Evolutionary conservation across 2,888 invertebrate species (phyloP), one percentile per base, ranked within the genome.

Genomic region (Perithous albicinctus): DNA sequence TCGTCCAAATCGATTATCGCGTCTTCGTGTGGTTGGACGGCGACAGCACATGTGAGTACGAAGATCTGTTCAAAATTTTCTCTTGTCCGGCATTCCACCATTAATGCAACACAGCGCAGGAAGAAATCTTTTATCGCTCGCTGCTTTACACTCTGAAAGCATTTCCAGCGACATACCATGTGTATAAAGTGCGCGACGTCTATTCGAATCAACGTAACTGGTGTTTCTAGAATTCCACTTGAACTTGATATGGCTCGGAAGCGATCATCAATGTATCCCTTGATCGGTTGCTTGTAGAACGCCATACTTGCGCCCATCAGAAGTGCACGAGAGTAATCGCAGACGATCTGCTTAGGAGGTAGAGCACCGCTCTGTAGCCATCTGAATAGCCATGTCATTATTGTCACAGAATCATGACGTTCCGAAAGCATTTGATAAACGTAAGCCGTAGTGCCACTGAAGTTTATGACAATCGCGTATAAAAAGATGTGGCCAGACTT

Each of bases 371-470:
- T 2, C 5, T 29, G 29, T 4, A 29, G 5, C 29, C 29, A 29
- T 29, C 29, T 2, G 29, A 29, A 29, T 4, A 29, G 29, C 74
- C 85, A 81, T 8, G 85, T 81, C 1, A 85, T 48, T 15, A 83
- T 77, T 46, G 80, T 56, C 15, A 77, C 78, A 10, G 80, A 51
- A 12, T 80, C 80, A 15, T 83, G 83, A 29, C 29, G 66, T 59
- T 80, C 78, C 8, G 83, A 69, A 6, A 85, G 54, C 78, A 86
- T 82, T 51, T 84, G 80, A 46, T 64, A 70, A 5, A 86, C 67
- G 29, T 82, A 61, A 18, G 64, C 23, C 4, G 75, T 83, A 10
- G 38, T 77, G 35, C 69, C 70, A 20, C 77, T 54, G 41, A 69
- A 78, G 20, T 78, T 72, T 26, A 73, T 64, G 12, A 78, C 79